These are phyloP conservation scores for Oxystoma pomonae DNA, from an alignment of 2,888 invertebrate genomes.

Conservation along the genomic window DNA sequence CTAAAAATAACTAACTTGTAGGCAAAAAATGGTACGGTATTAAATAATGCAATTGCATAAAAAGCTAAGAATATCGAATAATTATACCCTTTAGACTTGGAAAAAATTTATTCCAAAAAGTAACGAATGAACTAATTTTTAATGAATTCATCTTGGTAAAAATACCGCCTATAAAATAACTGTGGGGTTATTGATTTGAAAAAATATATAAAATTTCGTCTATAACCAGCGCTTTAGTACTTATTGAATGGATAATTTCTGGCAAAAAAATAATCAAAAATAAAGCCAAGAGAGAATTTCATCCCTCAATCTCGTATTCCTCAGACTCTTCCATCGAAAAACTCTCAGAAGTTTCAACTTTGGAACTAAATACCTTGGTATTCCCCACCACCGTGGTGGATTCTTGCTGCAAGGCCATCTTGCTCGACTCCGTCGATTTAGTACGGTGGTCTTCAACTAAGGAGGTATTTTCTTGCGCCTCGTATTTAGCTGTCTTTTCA, in stretches of 20 bases:
- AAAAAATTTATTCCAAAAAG: no score
- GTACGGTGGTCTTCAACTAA: slow-evolving; percentile 42
- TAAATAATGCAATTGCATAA: neutral
- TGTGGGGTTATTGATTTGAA: no score
- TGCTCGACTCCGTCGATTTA: slow-evolving; percentile 39
- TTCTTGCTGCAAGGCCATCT: slow-evolving; percentile 37
- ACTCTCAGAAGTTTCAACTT: slow-evolving; percentile 43
- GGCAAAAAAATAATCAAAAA: neutral
- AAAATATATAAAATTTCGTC: no score
- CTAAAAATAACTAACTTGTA: neutral
- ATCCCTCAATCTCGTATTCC: slow-evolving; percentile 43
- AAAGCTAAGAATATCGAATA: no score
- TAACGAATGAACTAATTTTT: no score
- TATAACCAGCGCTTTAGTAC: no score
- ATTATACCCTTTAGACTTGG: no score
- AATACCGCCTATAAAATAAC: no score
- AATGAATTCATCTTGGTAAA: no score
- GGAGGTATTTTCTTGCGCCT: slow-evolving; percentile 42
- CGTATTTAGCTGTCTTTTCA: slow-evolving; percentile 44
- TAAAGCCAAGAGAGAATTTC: slow-evolving; percentile 11
- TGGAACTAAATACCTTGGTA: slow-evolving; percentile 41
- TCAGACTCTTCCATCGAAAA: slow-evolving; percentile 46
- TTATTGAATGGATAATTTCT: slow-evolving; percentile 5
- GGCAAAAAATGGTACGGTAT: neutral
- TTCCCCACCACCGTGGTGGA: slow-evolving; percentile 39